phyloP scores from a whole-genome alignment of 2,113 vertebrate species.

The Oxyruncus cristatus region DNA sequence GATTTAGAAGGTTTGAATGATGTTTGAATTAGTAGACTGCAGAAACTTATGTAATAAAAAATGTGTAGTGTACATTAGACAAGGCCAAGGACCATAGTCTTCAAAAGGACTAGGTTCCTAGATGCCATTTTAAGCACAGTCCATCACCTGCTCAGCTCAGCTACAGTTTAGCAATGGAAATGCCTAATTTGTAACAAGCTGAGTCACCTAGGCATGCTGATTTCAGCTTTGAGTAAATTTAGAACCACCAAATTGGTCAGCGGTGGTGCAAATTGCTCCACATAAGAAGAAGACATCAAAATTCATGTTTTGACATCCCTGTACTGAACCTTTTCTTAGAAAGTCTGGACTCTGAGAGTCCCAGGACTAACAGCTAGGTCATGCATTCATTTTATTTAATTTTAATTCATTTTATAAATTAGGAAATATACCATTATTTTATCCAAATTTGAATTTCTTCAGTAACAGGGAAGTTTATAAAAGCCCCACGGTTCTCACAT shows the following conservation, averaged over 20 bases:
- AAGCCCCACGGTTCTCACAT: not conserved
- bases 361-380: not conserved
- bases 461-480: not conserved
- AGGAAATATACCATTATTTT: not conserved
- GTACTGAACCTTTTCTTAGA: not conserved
- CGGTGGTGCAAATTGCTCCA: not conserved
- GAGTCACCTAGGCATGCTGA: not conserved
- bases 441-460: not conserved
- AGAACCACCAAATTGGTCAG: not conserved
- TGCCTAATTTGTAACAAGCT: not conserved
- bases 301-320: not conserved
- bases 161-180: not conserved
- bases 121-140: not conserved
- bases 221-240: not conserved
- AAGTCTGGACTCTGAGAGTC: not conserved
- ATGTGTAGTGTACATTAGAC: not conserved
- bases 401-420: not conserved
- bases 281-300: not conserved
- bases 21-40: not conserved
- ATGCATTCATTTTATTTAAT: not conserved
- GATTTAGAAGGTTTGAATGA: not conserved
- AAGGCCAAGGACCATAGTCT: not conserved
- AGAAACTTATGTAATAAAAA: not conserved
- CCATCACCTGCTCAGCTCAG: not conserved
- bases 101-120: not conserved